Evolutionary conservation across 2,113 vertebrate species (phyloP), one percentile per base, ranked within the genome.

Genomic region (Myrmecophaga tridactyla): DNA sequence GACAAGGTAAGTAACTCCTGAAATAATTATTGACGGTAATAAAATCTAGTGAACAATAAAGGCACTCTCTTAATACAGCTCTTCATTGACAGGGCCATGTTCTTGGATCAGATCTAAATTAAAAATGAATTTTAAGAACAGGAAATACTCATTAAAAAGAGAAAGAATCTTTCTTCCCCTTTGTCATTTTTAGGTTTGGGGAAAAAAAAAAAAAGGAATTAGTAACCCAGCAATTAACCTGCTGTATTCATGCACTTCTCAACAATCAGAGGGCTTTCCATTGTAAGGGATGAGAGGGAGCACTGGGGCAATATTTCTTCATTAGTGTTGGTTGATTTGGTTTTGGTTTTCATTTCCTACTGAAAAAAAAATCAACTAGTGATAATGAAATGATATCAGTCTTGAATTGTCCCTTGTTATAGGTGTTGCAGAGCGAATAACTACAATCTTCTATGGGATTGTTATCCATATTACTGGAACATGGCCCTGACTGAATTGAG

Each of bases 241-340:
- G 1, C 81, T 90, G 4, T 84, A 77, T 95, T 70, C 89, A 41
- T 36, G 63, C 60, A 48, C 53, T 89, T 98, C 81, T 95, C 63
- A 95, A 97, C 96, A 96, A 97, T 96, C 94, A 92, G 80, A 96
- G 29, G 23, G 12, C 69, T 96, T 63, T 72, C 17, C 65, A 31
- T 67, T 89, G 51, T 95, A 96, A 96, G 85, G 56, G 90, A 96
- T 89, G 63, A 90, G 75, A 93, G 0, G 0, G 0, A 6, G 86
- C 92, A 86, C 58, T 27, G 1, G 51, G 91, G 43, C 83, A 89
- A 73, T 97, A 97, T 96, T 97, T 98, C 96, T 97, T 97, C 96
- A 96, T 98, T 97, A 97, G 89, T 96, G 94, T 94, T 96, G 89
- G 80, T 76, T 27, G 27, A 85, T 72, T 96, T 96, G 76, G 72